Base-by-base conservation (phyloP, 1,140 invertebrate species). In the Heliothis virescens region DNA sequence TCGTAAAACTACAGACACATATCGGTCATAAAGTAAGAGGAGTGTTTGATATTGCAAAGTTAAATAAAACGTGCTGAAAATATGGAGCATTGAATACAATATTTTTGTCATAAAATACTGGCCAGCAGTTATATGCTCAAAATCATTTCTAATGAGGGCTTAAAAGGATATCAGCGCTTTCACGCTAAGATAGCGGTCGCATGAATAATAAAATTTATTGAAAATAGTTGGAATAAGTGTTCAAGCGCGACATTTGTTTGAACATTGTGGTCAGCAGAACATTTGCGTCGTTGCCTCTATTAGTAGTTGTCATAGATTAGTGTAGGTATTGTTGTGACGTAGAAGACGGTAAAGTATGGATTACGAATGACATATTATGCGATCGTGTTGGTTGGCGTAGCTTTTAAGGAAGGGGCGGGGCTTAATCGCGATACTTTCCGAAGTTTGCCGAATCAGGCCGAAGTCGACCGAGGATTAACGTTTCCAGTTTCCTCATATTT, bases 241-340 rank as follows among this genome's bases (percentile, higher is more conserved):
- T 29, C 55, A 16, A 26, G 21, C 47, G 18, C 59, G n/a, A 75
- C 47, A 53, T 76, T 76, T 65, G 59, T 76, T 76, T 76, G 74
- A 65, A 65, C 47, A 52, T 74, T 21, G 72, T 69, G 41, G 34
- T 41, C 34, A 18, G 29, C 57, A n/a, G n/a, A n/a, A n/a, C n/a
- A 52, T 60, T 63, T 48, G 60, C 74, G 7, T n/a, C 55, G 63
- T 34, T 15, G 59, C 74, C 48, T 63, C 65, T 48, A 50, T 47
- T 62, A 76, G 47, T 53, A 65, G 48, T 76, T 76, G 41, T 72
- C 69, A n/a, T 72, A 74, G 71, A 12, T 12, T 75, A 75, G 73
- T 63, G 63, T 76, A 76, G 74, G 21, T 69, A 76, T 76, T 76
- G 60, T 76, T 76, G 52, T 63, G 59, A 63, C 26, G 60, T 65